These are phyloP conservation scores for Camptogramma bilineatum DNA, from an alignment of 2,888 invertebrate genomes.

Conservation along the genomic window DNA sequence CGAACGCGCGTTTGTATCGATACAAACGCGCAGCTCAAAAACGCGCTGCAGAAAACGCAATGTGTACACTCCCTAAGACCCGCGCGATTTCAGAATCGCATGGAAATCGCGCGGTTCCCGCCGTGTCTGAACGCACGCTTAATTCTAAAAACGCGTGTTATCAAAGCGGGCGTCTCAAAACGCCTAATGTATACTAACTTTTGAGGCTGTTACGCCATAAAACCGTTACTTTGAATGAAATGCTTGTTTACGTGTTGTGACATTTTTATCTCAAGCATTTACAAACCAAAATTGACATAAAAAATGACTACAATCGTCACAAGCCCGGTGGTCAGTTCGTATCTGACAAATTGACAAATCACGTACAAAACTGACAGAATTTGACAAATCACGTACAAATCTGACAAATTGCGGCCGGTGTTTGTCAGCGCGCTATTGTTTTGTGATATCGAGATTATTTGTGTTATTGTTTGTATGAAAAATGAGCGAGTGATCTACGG, in stretches of 20 bases:
- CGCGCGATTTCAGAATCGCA: too few species aligned
- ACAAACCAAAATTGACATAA: constrained; percentile 6
- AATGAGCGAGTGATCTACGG: not conserved
- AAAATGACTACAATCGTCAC: constrained; percentile 16
- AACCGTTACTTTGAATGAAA: not conserved
- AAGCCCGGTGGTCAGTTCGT: constrained; percentile 52
- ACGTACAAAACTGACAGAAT: constrained; percentile 55
- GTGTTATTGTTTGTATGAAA: constrained; percentile 25
- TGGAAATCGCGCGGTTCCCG: too few species aligned
- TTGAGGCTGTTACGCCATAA: too few species aligned
- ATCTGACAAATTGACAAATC: constrained; percentile 71
- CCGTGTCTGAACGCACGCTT: too few species aligned
- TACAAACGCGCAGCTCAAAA: too few species aligned
- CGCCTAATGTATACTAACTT: too few species aligned
- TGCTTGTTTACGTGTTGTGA: not conserved
- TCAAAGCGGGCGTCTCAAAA: too few species aligned
- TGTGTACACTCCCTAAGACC: too few species aligned
- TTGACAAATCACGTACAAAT: constrained; percentile 67
- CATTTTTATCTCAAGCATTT: constrained; percentile 2
- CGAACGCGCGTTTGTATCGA: too few species aligned
- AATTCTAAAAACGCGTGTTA: too few species aligned
- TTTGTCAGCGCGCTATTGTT: constrained; percentile 55
- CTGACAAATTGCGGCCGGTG: constrained; percentile 60
- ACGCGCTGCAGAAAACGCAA: too few species aligned
- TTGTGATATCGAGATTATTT: constrained; percentile 31